Conservation (phyloP, 2,113 vertebrate species). For the Protomyctophum bolini region DNA sequence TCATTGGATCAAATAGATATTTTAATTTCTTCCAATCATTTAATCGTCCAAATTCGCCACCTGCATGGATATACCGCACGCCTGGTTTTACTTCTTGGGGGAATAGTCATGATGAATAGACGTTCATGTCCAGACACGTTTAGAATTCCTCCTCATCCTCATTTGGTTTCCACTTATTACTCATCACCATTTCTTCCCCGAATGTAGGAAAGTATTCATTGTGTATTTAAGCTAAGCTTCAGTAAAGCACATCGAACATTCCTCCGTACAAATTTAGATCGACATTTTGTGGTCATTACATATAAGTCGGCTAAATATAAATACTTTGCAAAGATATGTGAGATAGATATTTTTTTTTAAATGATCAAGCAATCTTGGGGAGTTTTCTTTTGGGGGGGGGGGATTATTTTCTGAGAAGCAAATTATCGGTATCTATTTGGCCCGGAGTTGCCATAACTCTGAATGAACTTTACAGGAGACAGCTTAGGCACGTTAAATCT, state of each 20-base stretch:
- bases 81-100: slow-evolving; percentile 57
- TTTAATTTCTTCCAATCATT: neutral
- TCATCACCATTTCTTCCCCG: slow-evolving; percentile 27
- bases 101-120: slow-evolving; percentile 49
- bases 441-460: neutral
- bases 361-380: too few species aligned
- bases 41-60: slow-evolving; percentile 37
- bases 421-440: neutral
- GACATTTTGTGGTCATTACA: neutral
- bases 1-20: slow-evolving; percentile 33
- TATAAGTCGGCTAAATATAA: neutral
- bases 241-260: neutral
- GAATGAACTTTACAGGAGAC: neutral
- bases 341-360: neutral
- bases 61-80: slow-evolving; percentile 53
- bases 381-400: too few species aligned
- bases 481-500: neutral
- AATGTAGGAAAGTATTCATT: neutral
- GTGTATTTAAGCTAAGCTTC: neutral
- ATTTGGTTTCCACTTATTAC: slow-evolving; percentile 43
- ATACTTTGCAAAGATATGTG: neutral
- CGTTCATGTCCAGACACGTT: slow-evolving; percentile 67
- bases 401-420: neutral
- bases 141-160: slow-evolving; percentile 23
- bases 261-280: neutral